Percentiles rank a stretch among this genome's conserved stretches.
These are phyloP conservation scores for Onychomys arenicola DNA, from an alignment of 2,797 vertebrate genomes.

Conservation along the genomic window DNA sequence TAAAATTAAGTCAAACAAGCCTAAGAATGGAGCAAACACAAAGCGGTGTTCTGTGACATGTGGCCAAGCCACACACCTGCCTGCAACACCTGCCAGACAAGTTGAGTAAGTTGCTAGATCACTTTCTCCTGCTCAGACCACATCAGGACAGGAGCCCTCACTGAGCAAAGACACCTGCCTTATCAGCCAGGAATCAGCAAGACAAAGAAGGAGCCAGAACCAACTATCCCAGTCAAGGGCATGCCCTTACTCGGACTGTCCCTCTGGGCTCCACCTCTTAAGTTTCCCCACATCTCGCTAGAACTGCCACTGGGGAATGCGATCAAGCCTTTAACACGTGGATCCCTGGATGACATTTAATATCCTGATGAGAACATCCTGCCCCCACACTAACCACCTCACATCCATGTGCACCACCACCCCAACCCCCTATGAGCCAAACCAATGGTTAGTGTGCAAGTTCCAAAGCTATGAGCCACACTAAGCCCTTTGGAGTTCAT, in stretches of 20 bases:
- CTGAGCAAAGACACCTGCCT: neutral
- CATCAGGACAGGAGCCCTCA: neutral
- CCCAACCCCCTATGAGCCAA: neutral
- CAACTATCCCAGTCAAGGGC: neutral
- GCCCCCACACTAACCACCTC: too few relatives aligned
- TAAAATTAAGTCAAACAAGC: slow-evolving; percentile 11
- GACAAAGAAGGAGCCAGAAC: too few relatives aligned
- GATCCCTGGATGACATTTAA: neutral
- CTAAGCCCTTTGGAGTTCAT: neutral
- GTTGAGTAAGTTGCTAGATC: neutral
- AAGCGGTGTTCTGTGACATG: slow-evolving; percentile 38
- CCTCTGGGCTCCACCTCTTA: too few relatives aligned
- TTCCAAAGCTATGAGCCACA: neutral
- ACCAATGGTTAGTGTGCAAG: neutral
- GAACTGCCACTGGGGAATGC: too few relatives aligned
- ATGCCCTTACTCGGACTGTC: too few relatives aligned
- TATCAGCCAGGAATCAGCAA: neutral
- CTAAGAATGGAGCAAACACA: slow-evolving; percentile 30
- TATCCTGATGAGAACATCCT: neutral
- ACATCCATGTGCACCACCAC: neutral
- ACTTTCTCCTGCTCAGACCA: neutral
- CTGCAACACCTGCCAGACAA: slow-evolving; percentile 18
- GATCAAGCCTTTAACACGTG: neutral
- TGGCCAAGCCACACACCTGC: neutral
- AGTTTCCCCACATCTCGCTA: neutral